Base-by-base conservation (phyloP, 2,797 vertebrate genomes). In the Stomatorhinus walkeri region DNA sequence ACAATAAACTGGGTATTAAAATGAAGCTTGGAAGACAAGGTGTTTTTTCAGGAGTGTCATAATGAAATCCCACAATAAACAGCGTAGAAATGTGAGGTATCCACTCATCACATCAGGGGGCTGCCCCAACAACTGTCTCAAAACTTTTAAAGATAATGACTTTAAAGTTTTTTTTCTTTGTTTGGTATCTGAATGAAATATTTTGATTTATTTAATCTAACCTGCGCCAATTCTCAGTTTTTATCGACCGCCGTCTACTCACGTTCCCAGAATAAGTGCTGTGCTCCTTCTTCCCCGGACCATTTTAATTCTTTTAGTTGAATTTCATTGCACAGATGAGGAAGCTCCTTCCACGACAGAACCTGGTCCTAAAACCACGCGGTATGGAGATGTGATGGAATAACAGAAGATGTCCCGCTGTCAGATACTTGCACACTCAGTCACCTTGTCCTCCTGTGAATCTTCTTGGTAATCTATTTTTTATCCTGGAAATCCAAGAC, bases 341-440 rank as follows among this genome's bases (percentile, higher is more conserved):
- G 87, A 89, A 64, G 28, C 56, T 87, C 36, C 92, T 68, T 89
- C 90, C 88, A 72, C 87, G 88, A 90, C 92, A 10, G 92, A 93
- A 54, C 3, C 91, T 81, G 90, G 72, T 56, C 81, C 94, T 0
- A 89, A 85, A 89, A 93, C 92, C 89, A 96, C 95, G 88, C 92
- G 91, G 90, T 96, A 96, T 89, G 95, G 95, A 0, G 95, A 96
- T 2, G 49, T 88, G 79, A 95, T 96, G 92, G 95, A 96, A 0
- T 96, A 85, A 94, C 89, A 32, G 1, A 24, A 64, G 64, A 54
- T n/a, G 59, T 49, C 19, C 59, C 1, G 22, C 19, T 32, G 40
- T 28, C n/a, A 56, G 61, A 83, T 16, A 12, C 43, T 51, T 84
- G n/a, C 46, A 48, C 43, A 28, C 22, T 46, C 43, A 84, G 22